phyloP scores from a whole-genome alignment of 2,113 vertebrate species.

The Larimichthys crocea region DNA sequence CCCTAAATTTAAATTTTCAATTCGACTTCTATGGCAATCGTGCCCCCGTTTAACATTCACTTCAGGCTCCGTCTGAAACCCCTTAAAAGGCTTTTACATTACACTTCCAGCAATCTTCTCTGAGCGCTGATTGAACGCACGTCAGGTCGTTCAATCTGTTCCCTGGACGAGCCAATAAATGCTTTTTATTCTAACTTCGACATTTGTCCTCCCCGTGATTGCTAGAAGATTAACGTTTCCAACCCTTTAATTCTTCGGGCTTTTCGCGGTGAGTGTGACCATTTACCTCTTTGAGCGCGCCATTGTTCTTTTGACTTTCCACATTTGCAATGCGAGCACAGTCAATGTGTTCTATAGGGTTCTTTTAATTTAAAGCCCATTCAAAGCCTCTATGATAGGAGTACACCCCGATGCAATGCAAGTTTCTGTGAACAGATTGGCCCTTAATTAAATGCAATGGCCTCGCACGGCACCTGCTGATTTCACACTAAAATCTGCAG shows the following conservation, averaged over 20 bases:
- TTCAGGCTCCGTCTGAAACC: background rate
- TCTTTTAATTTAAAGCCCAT: constrained; percentile 15
- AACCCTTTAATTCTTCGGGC: background rate
- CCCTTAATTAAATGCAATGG: constrained; percentile 51
- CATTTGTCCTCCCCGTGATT: background rate
- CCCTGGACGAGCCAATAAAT: background rate
- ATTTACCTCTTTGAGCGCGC: background rate
- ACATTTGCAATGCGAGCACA: background rate
- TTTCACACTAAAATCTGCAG: constrained; percentile 64
- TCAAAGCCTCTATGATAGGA: background rate
- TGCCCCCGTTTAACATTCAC: too few relatives aligned
- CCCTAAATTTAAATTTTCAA: background rate
- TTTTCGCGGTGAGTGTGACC: constrained; percentile 5
- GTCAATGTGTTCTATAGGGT: background rate
- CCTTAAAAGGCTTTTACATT: background rate
- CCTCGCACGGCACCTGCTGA: constrained; percentile 56
- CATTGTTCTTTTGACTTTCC: background rate
- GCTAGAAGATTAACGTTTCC: constrained; percentile 15
- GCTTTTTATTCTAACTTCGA: background rate
- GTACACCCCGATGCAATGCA: background rate
- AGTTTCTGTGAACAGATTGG: constrained; percentile 9
- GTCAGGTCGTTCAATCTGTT: background rate
- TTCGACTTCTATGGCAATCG: background rate
- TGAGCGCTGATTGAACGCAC: constrained; percentile 4
- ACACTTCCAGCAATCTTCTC: background rate